Conservation (phyloP, 2,113 vertebrate genomes). For the Pachycephala philippinensis region DNA sequence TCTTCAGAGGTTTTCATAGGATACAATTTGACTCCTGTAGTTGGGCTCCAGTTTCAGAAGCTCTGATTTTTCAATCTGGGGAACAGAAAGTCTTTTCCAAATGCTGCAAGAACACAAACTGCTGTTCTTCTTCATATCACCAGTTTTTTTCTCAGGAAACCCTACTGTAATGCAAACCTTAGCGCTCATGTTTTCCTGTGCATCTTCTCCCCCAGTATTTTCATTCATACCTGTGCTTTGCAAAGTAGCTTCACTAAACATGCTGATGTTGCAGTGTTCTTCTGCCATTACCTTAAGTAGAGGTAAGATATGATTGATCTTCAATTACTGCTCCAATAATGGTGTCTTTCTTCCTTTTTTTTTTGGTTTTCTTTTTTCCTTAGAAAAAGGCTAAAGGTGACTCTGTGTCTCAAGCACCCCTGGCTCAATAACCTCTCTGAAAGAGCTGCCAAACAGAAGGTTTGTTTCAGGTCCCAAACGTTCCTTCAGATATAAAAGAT, state of each 20-base stretch:
- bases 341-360: background rate
- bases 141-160: background rate
- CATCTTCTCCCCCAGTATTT: background rate
- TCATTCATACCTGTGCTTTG: background rate
- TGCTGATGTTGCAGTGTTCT: background rate
- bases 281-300: background rate
- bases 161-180: background rate
- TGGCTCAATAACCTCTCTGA: slow-evolving; percentile 51
- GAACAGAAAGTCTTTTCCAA: background rate
- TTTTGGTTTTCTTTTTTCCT: background rate
- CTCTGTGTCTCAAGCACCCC: background rate
- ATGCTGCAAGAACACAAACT: background rate
- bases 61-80: background rate
- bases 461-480: slow-evolving; percentile 36
- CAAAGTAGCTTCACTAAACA: background rate
- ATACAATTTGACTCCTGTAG: background rate
- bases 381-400: slow-evolving; percentile 31
- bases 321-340: background rate
- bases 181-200: background rate
- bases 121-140: background rate
- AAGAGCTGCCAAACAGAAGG: slow-evolving; percentile 61
- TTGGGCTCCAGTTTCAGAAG: background rate
- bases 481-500: background rate
- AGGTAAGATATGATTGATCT: background rate
- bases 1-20: background rate